Base-by-base conservation (phyloP, 2,888 invertebrate genomes). In the Amorpha juglandis region DNA sequence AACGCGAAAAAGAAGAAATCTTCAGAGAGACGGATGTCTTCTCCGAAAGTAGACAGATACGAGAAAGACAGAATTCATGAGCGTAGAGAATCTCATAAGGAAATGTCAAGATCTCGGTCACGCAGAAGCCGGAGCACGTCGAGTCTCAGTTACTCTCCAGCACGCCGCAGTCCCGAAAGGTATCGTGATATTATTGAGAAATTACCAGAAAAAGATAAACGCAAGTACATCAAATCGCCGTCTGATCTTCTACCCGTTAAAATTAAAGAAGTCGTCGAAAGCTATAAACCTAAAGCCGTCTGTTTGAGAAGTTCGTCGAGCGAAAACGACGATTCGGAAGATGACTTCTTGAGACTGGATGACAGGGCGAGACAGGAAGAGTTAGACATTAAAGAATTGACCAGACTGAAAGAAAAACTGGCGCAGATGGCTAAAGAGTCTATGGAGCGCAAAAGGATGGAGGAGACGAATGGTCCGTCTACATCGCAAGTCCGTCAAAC, bases 341-440 rank as follows among this genome's bases (percentile, higher is more conserved):
- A 94, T 11, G 95, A 94, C 58, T 91, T 94, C 42, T 77, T 94
- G 0, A 89, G 89, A 19, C 71, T 91, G 33, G 95, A 95, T 68
- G 94, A 95, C 62, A 76, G 85, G 16, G 86, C 81, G 19, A 80
- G 88, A 0, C 95, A 94, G 67, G 95, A 95, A 50, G 95, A 95
- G 64, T 91, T 95, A 63, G 94, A 95, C 71, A 77, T 84, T 35
- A 95, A 95, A 75, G 97, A 97, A 78, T 82, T 96, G 71, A 94
- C 94, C 76, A 95, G 95, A 78, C 86, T 97, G 70, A 95, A 96
- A 78, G 95, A 74, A 95, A 95, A 71, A 85, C 95, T 82, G 94
- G 96, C 66, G 94, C 96, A 69, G 69, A 96, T 97, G 86, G 97
- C 97, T 1, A 96, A 96, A 77, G 96, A 96, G 1, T 81, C 88